Conservation (phyloP, 2,113 vertebrate genomes). For the Nesogale talazaci region DNA sequence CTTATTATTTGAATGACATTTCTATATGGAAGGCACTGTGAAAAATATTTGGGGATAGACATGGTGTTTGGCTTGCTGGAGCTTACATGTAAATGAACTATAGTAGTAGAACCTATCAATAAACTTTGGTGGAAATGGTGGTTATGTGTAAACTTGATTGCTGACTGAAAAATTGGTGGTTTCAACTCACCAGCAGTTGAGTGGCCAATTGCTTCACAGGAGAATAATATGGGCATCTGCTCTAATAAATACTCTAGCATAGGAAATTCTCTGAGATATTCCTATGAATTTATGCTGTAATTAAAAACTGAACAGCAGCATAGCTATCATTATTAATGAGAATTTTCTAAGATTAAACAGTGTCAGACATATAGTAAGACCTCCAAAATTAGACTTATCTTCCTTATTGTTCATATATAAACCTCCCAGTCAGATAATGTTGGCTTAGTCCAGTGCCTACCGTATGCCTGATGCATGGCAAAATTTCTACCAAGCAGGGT, state of each 20-base stretch:
- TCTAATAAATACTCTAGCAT: background rate
- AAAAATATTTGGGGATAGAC: background rate
- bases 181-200: background rate
- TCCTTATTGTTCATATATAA: background rate
- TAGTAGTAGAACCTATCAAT: background rate
- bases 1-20: background rate
- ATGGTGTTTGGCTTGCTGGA: background rate
- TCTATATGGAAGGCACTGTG: background rate
- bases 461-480: background rate
- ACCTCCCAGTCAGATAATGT: background rate
- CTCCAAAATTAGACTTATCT: background rate
- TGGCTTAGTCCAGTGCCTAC: slow-evolving; percentile 2
- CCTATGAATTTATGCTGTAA: background rate
- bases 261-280: background rate
- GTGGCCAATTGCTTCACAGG: background rate
- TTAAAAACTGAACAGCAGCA: background rate
- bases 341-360: background rate
- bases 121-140: background rate
- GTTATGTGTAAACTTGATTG: background rate
- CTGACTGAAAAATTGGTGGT: background rate
- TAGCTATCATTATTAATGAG: background rate
- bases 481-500: background rate
- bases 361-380: background rate
- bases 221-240: background rate
- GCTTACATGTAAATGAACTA: background rate